These are phyloP conservation scores for Orchesella flavescens DNA, from an alignment of 2,888 invertebrate species.

Conservation along the genomic window DNA sequence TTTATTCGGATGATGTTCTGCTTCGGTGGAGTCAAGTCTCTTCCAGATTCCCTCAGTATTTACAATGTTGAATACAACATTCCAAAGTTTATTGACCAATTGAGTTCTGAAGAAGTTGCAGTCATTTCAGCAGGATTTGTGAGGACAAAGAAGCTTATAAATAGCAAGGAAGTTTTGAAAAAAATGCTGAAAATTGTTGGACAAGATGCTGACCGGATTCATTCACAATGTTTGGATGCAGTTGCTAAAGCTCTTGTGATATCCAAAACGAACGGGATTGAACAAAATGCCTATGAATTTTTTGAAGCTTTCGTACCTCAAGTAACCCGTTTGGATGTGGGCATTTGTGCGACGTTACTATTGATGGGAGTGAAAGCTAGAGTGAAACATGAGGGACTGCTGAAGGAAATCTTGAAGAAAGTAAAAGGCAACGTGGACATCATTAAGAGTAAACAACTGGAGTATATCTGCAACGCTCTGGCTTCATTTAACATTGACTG, in stretches of 20 bases:
- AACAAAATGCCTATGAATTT: constrained; percentile 76
- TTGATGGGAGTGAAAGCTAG: constrained; percentile 78
- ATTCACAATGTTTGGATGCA: constrained; percentile 81
- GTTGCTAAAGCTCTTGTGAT: constrained; percentile 73
- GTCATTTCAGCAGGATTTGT: constrained; percentile 86
- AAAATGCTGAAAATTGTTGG: constrained; percentile 77
- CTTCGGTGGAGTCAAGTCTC: constrained; percentile 78
- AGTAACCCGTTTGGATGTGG: constrained; percentile 78
- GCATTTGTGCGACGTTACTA: constrained; percentile 81
- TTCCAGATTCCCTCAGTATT: constrained; percentile 77
- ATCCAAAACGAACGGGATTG: neutral
- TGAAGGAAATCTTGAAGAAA: constrained; percentile 77
- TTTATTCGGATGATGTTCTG: constrained; percentile 82
- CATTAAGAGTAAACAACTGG: constrained; percentile 83
- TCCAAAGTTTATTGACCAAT: constrained; percentile 76
- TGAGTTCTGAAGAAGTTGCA: constrained; percentile 81
- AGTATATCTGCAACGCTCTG: constrained; percentile 80
- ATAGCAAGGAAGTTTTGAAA: constrained; percentile 76
- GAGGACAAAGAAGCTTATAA: constrained; percentile 81
- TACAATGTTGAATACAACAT: constrained; percentile 80
- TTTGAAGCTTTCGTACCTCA: constrained; percentile 77
- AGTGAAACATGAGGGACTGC: constrained; percentile 74
- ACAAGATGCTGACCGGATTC: constrained; percentile 76
- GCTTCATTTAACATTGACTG: constrained; percentile 79
- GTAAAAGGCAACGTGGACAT: constrained; percentile 76